Percentiles rank a stretch among this genome's conserved stretches.
Evolutionary conservation across 2,113 vertebrate species (phyloP).

Genomic region (Tenrec ecaudatus): DNA sequence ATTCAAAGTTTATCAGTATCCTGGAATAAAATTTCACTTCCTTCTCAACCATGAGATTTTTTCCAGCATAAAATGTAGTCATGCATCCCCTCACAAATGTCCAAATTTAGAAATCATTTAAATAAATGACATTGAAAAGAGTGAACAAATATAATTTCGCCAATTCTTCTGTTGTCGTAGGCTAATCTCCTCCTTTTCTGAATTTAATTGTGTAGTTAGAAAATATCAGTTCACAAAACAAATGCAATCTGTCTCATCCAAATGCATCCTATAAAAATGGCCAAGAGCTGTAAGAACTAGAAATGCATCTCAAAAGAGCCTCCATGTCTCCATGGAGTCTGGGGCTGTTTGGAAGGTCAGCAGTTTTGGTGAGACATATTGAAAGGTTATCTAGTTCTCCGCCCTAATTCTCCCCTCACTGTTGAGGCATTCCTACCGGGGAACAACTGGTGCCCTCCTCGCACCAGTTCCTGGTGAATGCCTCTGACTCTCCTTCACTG

Average conservation of each 20-base stretch:
- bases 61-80: not conserved
- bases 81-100: not conserved
- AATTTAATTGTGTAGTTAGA: slow-evolving; percentile 40
- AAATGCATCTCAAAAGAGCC: slow-evolving; percentile 64
- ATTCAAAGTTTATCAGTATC: slow-evolving; percentile 23
- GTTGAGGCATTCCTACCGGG: slow-evolving; percentile 63
- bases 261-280: slow-evolving; percentile 70
- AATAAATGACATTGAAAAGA: not conserved
- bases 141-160: slow-evolving; percentile 10
- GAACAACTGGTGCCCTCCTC: slow-evolving; percentile 67
- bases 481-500: not conserved
- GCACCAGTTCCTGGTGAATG: slow-evolving; percentile 64
- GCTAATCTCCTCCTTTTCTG: not conserved
- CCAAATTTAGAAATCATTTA: slow-evolving; percentile 19
- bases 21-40: slow-evolving; percentile 17
- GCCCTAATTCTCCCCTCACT: slow-evolving; percentile 81
- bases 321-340: slow-evolving; percentile 37
- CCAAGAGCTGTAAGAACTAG: slow-evolving; percentile 60
- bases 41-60: slow-evolving; percentile 1
- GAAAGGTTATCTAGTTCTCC: slow-evolving; percentile 73
- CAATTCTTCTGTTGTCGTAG: not conserved
- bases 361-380: slow-evolving; percentile 52
- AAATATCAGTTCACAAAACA: not conserved
- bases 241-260: not conserved
- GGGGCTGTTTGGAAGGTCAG: slow-evolving; percentile 64